These are phyloP conservation scores for Biston betularia DNA, from an alignment of 2,888 invertebrate genomes.

Conservation along the genomic window DNA sequence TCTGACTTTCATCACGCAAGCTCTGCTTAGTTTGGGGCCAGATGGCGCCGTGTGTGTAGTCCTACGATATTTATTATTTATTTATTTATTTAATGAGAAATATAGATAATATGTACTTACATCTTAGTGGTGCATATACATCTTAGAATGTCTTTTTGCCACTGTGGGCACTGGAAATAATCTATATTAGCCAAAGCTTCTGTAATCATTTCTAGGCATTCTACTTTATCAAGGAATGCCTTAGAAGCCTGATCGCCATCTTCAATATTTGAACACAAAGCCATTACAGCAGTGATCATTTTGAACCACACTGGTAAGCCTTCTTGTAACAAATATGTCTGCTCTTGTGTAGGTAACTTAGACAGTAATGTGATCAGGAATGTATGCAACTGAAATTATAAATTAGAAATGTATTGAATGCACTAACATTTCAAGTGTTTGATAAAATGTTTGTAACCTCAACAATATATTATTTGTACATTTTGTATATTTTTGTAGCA, in stretches of 20 bases:
- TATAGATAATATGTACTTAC: constrained; percentile 65
- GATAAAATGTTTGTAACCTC: too few relatives aligned
- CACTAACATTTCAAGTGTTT: not conserved
- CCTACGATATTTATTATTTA: too few relatives aligned
- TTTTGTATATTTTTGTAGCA: too few relatives aligned
- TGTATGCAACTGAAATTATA: constrained; percentile 38
- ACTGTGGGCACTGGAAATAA: constrained; percentile 70
- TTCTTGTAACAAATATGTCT: constrained; percentile 63
- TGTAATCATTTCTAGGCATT: constrained; percentile 73
- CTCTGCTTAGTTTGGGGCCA: too few relatives aligned
- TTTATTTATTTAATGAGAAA: too few relatives aligned
- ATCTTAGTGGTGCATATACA: constrained; percentile 66
- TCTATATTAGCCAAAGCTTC: constrained; percentile 68
- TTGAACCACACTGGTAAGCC: constrained; percentile 80
- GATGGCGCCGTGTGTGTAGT: too few relatives aligned
- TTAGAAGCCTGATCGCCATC: too few relatives aligned
- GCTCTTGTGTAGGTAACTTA: constrained; percentile 65
- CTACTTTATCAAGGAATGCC: constrained; percentile 30
- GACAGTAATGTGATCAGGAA: constrained; percentile 59
- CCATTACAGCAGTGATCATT: constrained; percentile 76
- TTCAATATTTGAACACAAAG: not conserved
- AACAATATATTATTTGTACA: too few relatives aligned
- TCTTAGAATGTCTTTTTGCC: constrained; percentile 66
- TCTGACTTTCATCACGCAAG: too few relatives aligned
- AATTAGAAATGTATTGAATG: not conserved